A percentile compares a stretch with the other conserved stretches of the same genome.
These are phyloP conservation scores for Suncus etruscus DNA, from an alignment of 2,113 vertebrate genomes.

Conservation along the genomic window DNA sequence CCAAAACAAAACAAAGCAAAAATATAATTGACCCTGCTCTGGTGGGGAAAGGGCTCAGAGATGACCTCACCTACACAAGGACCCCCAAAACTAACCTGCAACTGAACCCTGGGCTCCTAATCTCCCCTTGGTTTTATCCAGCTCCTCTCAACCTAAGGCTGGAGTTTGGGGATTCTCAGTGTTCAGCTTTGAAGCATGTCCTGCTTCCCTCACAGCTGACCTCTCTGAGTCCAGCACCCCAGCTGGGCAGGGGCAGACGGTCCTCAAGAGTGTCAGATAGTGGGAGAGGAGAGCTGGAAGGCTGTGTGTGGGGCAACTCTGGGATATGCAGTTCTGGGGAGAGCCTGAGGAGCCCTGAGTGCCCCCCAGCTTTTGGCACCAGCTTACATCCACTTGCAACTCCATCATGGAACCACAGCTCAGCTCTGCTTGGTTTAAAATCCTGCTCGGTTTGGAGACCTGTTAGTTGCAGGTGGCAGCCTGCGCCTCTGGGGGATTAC, in stretches of 20 bases:
- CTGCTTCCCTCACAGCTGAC: too few relatives aligned
- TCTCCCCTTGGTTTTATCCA: neutral
- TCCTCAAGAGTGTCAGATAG: neutral
- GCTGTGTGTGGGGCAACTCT: neutral
- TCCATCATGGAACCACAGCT: neutral
- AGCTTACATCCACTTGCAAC: neutral
- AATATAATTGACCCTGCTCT: too few relatives aligned
- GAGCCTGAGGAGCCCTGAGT: too few relatives aligned
- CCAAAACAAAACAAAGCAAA: too few relatives aligned
- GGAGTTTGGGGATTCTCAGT: neutral
- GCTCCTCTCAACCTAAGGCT: neutral
- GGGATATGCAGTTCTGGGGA: neutral
- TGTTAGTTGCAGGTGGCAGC: neutral
- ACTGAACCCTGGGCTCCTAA: neutral
- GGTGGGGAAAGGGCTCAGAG: neutral
- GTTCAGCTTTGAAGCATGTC: too few relatives aligned
- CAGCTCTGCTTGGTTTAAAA: slow-evolving; percentile 43
- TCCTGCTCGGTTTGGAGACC: slow-evolving; percentile 19
- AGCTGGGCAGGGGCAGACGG: too few relatives aligned
- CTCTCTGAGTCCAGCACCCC: neutral
- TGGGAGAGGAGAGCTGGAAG: neutral
- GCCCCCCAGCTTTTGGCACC: neutral
- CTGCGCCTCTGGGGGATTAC: neutral
- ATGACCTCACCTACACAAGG: too few relatives aligned
- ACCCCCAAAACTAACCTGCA: too few relatives aligned